phyloP scores from a whole-genome alignment of 2,113 vertebrate genomes.

The Asarcornis scutulata region DNA sequence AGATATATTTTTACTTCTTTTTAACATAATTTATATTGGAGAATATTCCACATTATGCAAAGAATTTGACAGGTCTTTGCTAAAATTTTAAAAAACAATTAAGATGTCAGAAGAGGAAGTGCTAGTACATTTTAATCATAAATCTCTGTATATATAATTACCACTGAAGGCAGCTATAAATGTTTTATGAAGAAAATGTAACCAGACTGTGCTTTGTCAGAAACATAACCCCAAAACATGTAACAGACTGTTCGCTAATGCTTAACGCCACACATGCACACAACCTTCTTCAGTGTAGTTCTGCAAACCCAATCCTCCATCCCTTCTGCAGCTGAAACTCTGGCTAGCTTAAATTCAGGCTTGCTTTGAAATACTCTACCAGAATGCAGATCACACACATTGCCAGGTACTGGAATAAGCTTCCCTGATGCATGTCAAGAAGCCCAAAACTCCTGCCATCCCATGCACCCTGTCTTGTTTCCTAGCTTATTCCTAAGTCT shows the following conservation, averaged over 20 bases:
- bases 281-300: conserved; percentile 20
- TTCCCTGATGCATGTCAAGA: neutral
- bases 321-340: conserved; percentile 57
- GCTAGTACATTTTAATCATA: conserved; percentile 71
- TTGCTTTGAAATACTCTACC: neutral
- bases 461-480: neutral
- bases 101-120: conserved; percentile 74
- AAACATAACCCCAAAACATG: conserved; percentile 68
- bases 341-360: neutral
- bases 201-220: conserved; percentile 67
- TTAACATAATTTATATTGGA: conserved; percentile 58
- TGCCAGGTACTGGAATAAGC: neutral
- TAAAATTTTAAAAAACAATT: conserved; percentile 77
- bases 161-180: conserved; percentile 74
- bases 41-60: conserved; percentile 66
- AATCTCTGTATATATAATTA: conserved; percentile 77
- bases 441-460: neutral
- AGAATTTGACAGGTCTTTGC: conserved; percentile 72
- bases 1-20: conserved; percentile 52
- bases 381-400: neutral
- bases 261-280: conserved; percentile 59
- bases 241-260: conserved; percentile 65
- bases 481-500: accelerated
- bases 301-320: conserved; percentile 46
- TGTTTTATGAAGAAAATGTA: conserved; percentile 73